phyloP scores from a whole-genome alignment of 2,797 vertebrate genomes.

The Peromyscus nudipes region DNA sequence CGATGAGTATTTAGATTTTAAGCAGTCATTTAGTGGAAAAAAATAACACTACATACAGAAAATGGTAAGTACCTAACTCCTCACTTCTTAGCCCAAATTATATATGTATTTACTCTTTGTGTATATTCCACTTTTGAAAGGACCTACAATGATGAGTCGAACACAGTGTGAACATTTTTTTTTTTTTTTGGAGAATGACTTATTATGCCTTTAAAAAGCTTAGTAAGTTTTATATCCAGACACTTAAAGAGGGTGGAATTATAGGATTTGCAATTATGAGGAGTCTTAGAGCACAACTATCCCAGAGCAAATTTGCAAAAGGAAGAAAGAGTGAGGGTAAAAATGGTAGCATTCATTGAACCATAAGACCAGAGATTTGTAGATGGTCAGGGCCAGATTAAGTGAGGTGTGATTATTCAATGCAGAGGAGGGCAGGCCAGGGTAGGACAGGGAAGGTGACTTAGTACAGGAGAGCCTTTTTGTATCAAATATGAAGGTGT shows the following conservation, averaged over 20 bases:
- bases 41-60: conserved; percentile 39
- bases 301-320: background rate
- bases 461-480: background rate
- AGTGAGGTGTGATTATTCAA: background rate
- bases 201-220: conserved; percentile 59
- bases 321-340: background rate
- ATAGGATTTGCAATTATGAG: conserved; percentile 26
- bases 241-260: conserved; percentile 54
- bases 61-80: conserved; percentile 35
- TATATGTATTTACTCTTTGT: background rate
- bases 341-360: background rate
- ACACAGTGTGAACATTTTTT: background rate
- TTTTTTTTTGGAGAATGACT: background rate
- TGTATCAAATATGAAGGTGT: background rate
- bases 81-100: conserved; percentile 4
- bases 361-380: background rate
- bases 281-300: background rate
- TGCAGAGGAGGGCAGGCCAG: background rate
- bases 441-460: background rate
- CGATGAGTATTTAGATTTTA: conserved; percentile 71
- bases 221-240: conserved; percentile 52
- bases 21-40: conserved; percentile 28
- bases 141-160: background rate
- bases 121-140: background rate
- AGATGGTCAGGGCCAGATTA: background rate